These are phyloP conservation scores for Cairina moschata DNA, from an alignment of 2,113 vertebrate species.

Conservation along the genomic window DNA sequence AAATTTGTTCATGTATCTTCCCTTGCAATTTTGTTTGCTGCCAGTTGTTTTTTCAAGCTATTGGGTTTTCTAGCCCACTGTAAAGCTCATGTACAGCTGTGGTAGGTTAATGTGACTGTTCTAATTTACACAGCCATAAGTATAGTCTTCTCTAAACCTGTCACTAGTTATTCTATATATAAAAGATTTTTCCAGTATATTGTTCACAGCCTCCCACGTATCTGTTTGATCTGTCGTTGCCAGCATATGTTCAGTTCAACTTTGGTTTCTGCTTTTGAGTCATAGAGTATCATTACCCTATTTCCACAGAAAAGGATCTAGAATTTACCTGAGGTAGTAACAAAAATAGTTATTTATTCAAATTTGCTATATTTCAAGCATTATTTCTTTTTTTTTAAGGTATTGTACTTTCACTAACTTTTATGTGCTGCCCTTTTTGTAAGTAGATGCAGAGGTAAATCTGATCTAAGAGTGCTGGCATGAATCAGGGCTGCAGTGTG, in stretches of 20 bases:
- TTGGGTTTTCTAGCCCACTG: neutral
- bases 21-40: neutral
- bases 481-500: neutral
- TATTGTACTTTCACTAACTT: neutral
- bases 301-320: constrained; percentile 21
- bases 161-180: neutral
- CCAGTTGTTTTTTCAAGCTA: neutral
- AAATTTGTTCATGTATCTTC: neutral
- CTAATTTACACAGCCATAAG: neutral
- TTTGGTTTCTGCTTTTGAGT: constrained; percentile 55
- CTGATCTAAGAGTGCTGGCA: neutral
- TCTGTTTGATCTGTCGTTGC: constrained; percentile 21
- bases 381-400: neutral
- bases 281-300: constrained; percentile 17
- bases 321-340: neutral
- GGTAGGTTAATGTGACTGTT: neutral
- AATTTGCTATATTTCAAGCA: neutral
- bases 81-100: neutral
- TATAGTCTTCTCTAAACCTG: neutral
- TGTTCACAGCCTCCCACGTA: constrained; percentile 25
- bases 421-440: neutral
- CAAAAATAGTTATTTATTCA: constrained; percentile 9
- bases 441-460: neutral
- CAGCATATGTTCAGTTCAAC: neutral
- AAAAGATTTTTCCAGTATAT: constrained; percentile 31